Conservation (phyloP, 1,140 invertebrate species). For the Mycetomoellerius zeteki region DNA sequence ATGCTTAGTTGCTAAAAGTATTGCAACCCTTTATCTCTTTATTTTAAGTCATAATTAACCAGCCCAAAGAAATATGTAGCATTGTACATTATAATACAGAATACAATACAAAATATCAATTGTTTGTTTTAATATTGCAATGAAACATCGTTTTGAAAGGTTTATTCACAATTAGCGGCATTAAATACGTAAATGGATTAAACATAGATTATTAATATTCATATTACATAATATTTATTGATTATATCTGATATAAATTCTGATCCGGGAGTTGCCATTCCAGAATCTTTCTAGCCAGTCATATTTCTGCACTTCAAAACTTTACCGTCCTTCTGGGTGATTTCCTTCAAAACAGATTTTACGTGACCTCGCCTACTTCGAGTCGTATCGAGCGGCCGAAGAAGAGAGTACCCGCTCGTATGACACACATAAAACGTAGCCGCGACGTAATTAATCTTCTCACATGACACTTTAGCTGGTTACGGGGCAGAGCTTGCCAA, state of each 20-base stretch:
- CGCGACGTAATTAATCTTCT: conserved; percentile 82
- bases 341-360: conserved; percentile 36
- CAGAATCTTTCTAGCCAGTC: background rate
- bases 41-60: background rate
- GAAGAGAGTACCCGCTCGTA: conserved; percentile 66
- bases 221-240: background rate
- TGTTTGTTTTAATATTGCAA: background rate
- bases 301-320: background rate
- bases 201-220: conserved; percentile 28
- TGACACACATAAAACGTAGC: conserved; percentile 74
- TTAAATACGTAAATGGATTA: background rate
- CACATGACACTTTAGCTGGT: conserved; percentile 81
- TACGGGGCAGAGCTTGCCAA: conserved; percentile 78
- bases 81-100: background rate
- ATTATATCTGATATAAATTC: background rate
- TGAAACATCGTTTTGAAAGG: background rate
- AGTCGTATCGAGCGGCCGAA: conserved; percentile 65
- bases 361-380: conserved; percentile 50
- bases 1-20: conserved; percentile 54
- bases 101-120: background rate
- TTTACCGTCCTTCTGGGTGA: background rate
- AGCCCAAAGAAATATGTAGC: background rate
- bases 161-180: background rate
- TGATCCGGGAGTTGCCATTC: background rate
- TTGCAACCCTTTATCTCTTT: conserved; percentile 22